Evolutionary conservation across 2,797 vertebrate genomes (phyloP), one percentile per base, ranked within the genome.

Genomic region (Podarcis lilfordi): DNA sequence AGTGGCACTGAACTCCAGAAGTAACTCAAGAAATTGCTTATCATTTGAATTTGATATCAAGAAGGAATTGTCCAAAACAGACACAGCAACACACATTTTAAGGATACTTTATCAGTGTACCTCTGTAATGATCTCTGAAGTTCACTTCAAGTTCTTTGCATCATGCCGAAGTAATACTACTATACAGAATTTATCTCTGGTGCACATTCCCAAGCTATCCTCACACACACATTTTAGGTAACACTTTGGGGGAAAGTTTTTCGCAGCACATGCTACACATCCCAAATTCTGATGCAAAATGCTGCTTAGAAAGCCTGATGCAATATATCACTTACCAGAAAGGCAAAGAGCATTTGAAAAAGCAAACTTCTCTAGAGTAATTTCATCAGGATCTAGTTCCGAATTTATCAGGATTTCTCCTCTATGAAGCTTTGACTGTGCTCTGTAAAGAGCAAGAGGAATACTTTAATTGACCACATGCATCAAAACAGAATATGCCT

Each of bases 341-440:
- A 99, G 97, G 95, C 98, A 98, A 19, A 99, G 97, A 0, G 99
- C 99, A 89, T 99, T 99, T 75, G 99, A 99, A 97, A 99, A 99
- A 5, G 99, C 98, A 95, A 99, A 99, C 91, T 99, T 99, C 95
- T 99, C 98, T 92, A 99, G 95, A 94, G 98, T 94, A 19, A 97
- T 93, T 78, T 98, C 98, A 29, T 98, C 96, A 29, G 92, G 95
- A 50, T 98, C 97, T 86, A 98, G 95, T 15, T 97, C 94, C 19
- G 96, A 96, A 94, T 97, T 98, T 92, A 99, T 95, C 61, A 97
- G 80, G 88, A 99, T 98, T 95, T 98, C 97, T 72, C 99, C 99
- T n/a, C 96, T 97, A 92, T 98, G 97, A 45, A 99, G 98, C 91
- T 98, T 99, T 78, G 98, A 98, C 85, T 97, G 98, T 78, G 98